Percentiles rank a stretch among this genome's conserved stretches.
Conservation (phyloP, 2,888 invertebrate genomes). For the Sycophila texana region DNA sequence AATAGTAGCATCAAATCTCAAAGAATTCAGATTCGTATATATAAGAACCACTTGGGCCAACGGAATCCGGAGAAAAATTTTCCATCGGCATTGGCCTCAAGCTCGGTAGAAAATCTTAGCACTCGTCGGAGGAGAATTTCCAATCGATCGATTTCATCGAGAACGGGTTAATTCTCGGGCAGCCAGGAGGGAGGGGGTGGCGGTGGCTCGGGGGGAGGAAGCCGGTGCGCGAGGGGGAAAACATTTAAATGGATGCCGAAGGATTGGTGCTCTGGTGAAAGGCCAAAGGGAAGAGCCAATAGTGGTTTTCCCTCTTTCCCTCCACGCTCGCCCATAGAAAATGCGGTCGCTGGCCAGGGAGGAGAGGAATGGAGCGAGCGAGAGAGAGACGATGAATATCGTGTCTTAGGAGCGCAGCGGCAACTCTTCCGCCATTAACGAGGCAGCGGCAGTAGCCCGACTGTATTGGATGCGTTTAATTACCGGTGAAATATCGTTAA, state of each 20-base stretch:
- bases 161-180: conserved; percentile 40
- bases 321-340: conserved; percentile 65
- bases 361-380: conserved; percentile 44
- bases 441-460: conserved; percentile 53
- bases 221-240: conserved; percentile 33
- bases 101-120: neutral
- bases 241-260: conserved; percentile 59
- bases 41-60: no score
- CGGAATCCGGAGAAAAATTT: no score
- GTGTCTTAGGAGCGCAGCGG: conserved; percentile 33
- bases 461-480: conserved; percentile 70
- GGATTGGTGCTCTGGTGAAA: conserved; percentile 56
- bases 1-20: neutral
- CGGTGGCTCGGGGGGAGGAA: neutral
- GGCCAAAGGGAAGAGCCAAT: conserved; percentile 62
- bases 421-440: conserved; percentile 59
- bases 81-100: neutral
- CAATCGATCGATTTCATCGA: conserved; percentile 52
- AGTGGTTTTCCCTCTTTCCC: conserved; percentile 63
- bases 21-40: no score
- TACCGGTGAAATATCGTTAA: conserved; percentile 75
- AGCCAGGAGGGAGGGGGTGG: neutral
- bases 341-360: conserved; percentile 62
- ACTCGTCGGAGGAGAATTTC: conserved; percentile 31
- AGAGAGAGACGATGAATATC: conserved; percentile 4